These are phyloP conservation scores for Brachyrhaphis roseni DNA, from an alignment of 2,797 vertebrate genomes.

Conservation along the genomic window DNA sequence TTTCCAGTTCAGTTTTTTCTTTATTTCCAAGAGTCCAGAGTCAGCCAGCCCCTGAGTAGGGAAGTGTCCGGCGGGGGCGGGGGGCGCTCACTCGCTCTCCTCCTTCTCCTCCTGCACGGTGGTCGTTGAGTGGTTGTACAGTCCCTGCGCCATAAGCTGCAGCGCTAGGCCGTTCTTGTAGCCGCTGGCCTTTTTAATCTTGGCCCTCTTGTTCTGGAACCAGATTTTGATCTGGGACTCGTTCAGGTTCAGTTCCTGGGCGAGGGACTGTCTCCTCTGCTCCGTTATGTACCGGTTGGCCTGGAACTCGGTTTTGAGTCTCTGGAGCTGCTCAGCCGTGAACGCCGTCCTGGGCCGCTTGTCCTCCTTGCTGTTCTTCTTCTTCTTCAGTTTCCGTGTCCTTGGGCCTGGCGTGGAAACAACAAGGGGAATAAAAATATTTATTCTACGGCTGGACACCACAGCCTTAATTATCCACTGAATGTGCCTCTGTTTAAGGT, in stretches of 20 bases:
- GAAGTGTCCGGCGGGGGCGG: conserved; percentile 24
- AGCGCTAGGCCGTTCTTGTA: conserved; percentile 95
- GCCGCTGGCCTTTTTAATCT: conserved; percentile 95
- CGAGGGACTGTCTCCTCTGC: conserved; percentile 93
- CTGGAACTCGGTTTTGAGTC: conserved; percentile 97
- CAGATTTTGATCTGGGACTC: conserved; percentile 98
- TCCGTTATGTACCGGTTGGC: conserved; percentile 98
- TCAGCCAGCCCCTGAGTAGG: conserved; percentile 23
- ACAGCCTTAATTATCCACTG: background rate
- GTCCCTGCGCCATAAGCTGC: conserved; percentile 98
- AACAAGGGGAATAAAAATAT: conserved; percentile 75
- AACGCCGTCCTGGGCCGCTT: conserved; percentile 96
- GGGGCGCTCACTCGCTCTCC: conserved; percentile 86
- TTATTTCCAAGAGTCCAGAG: conserved; percentile 49
- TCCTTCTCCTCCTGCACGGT: conserved; percentile 94
- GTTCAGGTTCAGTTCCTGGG: conserved; percentile 95
- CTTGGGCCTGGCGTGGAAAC: conserved; percentile 91
- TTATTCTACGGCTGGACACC: conserved; percentile 53
- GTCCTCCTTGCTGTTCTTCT: conserved; percentile 94
- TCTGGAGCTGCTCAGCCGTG: conserved; percentile 96
- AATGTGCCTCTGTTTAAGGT: background rate
- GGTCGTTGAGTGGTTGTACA: conserved; percentile 98
- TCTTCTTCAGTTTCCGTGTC: conserved; percentile 98
- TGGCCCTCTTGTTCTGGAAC: conserved; percentile 98
- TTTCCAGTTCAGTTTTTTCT: conserved; percentile 41